Evolutionary conservation across 2,113 vertebrate species (phyloP), one percentile per base, ranked within the genome.

Genomic region (Columbina picui): DNA sequence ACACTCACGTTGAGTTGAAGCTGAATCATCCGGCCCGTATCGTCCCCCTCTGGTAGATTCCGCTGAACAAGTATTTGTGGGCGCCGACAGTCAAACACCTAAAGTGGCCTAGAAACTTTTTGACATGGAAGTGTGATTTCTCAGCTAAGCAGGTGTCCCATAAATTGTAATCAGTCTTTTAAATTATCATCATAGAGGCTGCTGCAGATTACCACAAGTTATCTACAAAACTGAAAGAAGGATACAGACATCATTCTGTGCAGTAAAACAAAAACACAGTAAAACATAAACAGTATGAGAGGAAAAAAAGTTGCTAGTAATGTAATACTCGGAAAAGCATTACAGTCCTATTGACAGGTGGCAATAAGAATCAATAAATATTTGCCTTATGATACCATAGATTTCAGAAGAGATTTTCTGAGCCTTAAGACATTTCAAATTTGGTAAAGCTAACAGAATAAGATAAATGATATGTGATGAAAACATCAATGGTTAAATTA

Each of bases 201-300:
- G 19, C 45, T 64, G 32, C 43, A 63, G 32, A 27, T 74, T 45
- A 50, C 15, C 2, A 2, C 0, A 1, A 57, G 14, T 0, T 45
- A 61, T n/a, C 23, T 38, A 63, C 12, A 89, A 45, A 80, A 63
- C 7, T 65, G 76, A 53, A 60, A 53, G 11, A 76, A 71, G 56
- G 8, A 52, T 65, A 29, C 26, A 76, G 50, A 90, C 86, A 53
- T 32, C 12, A 32, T 55, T 74, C 15, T 49, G 5, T 22, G 30
- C 19, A 55, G 15, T n/a, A 36, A 69, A 69, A 41, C 17, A 53
- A 39, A 77, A 70, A 1, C 12, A 65, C 2, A 10, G 18, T 10
- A 47, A 80, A 32, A 19, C 8, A 43, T n/a, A 61, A 80, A 12
- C 11, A 17, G 9, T 21, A 6, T 23, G 32, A 67, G 16, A 26